Conservation (phyloP, 2,888 invertebrate genomes). For the Dynastes hyllus region DNA sequence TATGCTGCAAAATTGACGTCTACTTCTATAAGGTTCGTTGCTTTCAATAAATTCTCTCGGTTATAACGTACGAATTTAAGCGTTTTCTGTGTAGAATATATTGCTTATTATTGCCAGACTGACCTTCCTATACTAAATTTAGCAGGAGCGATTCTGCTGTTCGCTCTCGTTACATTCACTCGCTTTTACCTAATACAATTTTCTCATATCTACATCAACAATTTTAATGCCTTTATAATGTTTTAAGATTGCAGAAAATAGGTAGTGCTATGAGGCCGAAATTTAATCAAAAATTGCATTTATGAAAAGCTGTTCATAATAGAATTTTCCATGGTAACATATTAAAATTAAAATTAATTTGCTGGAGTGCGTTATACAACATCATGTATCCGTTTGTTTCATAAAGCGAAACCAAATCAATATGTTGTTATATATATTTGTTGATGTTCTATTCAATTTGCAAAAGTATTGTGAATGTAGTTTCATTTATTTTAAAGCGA, state of each 20-base stretch:
- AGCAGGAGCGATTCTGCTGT: conserved; percentile 35
- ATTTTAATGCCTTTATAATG: conserved; percentile 2
- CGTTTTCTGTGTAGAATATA: conserved; percentile 66
- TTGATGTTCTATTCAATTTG: too few relatives aligned
- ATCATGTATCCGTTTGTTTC: too few relatives aligned
- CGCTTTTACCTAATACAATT: conserved; percentile 41
- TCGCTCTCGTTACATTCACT: conserved; percentile 36
- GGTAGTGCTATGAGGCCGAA: too few relatives aligned
- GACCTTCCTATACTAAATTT: conserved; percentile 49
- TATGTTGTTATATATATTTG: too few relatives aligned
- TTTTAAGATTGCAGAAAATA: background rate
- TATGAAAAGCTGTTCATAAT: too few relatives aligned
- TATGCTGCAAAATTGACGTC: conserved; percentile 59
- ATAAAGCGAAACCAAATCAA: too few relatives aligned
- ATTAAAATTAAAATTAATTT: too few relatives aligned
- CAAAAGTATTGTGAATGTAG: too few relatives aligned
- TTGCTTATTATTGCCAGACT: conserved; percentile 69
- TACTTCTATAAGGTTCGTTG: conserved; percentile 66
- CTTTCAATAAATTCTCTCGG: conserved; percentile 64
- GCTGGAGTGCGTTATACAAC: too few relatives aligned
- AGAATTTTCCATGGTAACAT: too few relatives aligned
- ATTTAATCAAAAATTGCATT: too few relatives aligned
- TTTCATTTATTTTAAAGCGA: background rate
- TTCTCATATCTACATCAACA: conserved; percentile 42
- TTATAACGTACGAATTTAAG: conserved; percentile 66